These are phyloP conservation scores for Invenusta paracnida DNA, from an alignment of 2,888 invertebrate species.

Conservation along the genomic window DNA sequence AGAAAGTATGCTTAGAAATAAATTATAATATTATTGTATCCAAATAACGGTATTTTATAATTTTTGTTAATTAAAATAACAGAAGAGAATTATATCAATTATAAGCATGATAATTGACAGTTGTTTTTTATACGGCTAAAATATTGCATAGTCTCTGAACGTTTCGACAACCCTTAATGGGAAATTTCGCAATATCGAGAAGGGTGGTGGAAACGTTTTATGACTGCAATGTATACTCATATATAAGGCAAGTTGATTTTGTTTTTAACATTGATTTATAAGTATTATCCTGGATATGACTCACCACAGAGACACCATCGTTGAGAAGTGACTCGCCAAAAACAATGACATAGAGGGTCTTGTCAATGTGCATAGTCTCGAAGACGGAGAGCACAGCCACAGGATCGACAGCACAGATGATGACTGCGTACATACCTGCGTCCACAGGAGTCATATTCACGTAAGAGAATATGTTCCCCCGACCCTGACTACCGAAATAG, in stretches of 20 bases:
- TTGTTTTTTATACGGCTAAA: too few species aligned
- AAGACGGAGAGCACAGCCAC: slow-evolving; percentile 36
- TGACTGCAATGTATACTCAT: background rate
- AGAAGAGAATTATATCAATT: too few species aligned
- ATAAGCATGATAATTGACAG: too few species aligned
- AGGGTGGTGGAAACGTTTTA: background rate
- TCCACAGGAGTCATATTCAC: slow-evolving; percentile 18
- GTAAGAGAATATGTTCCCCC: background rate
- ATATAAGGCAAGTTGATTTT: background rate
- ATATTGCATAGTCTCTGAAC: too few species aligned
- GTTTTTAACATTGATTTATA: background rate
- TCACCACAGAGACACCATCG: slow-evolving; percentile 31
- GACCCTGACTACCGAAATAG: slow-evolving; percentile 3
- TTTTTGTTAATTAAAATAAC: too few species aligned
- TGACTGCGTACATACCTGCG: slow-evolving; percentile 8
- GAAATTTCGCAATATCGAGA: background rate
- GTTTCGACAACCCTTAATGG: background rate
- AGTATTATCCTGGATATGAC: background rate
- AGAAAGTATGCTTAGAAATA: too few species aligned
- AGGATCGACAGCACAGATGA: slow-evolving; percentile 29
- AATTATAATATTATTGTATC: too few species aligned
- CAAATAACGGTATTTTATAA: too few species aligned
- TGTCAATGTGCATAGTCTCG: slow-evolving; percentile 28
- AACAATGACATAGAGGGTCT: background rate
- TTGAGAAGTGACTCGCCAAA: slow-evolving; percentile 27